A percentile compares a stretch with the other conserved stretches of the same genome.
Conservation (phyloP, 2,797 vertebrate species). For the Falco cherrug region DNA sequence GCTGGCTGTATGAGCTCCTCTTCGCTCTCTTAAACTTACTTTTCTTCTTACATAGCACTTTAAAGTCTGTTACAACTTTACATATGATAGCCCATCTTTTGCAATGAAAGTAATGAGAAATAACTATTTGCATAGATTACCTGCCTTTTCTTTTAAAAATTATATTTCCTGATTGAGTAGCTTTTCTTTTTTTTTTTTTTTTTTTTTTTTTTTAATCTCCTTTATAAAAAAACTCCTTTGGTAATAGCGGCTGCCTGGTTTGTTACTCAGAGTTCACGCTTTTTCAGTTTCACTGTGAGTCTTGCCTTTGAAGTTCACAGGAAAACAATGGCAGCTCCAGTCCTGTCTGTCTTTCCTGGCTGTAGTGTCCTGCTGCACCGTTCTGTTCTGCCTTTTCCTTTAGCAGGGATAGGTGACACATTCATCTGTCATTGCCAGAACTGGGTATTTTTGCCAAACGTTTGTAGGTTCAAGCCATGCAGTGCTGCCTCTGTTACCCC, state of each 20-base stretch:
- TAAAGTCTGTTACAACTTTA: background rate
- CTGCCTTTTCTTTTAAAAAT: background rate
- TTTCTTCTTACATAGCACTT: background rate
- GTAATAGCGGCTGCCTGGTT: background rate
- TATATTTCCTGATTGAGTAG: background rate
- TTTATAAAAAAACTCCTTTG: background rate
- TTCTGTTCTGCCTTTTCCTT: background rate
- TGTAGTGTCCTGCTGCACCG: background rate
- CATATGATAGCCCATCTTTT: background rate
- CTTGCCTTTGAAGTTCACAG: background rate
- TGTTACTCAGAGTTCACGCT: background rate
- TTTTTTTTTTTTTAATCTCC: fast-evolving
- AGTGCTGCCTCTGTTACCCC: background rate
- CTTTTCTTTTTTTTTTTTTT: too few relatives aligned
- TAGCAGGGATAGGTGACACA: background rate
- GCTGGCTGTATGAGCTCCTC: background rate
- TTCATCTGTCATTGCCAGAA: background rate
- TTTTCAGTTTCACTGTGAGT: background rate
- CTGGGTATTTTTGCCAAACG: background rate
- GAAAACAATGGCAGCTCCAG: fast-evolving
- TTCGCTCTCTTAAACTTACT: background rate
- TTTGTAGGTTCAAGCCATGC: background rate
- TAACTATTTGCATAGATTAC: background rate
- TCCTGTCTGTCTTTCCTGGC: background rate
- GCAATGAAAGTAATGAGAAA: background rate